Evolutionary conservation across 2,113 vertebrate genomes (phyloP), one percentile per base, ranked within the genome.

Genomic region (Podarcis muralis): DNA sequence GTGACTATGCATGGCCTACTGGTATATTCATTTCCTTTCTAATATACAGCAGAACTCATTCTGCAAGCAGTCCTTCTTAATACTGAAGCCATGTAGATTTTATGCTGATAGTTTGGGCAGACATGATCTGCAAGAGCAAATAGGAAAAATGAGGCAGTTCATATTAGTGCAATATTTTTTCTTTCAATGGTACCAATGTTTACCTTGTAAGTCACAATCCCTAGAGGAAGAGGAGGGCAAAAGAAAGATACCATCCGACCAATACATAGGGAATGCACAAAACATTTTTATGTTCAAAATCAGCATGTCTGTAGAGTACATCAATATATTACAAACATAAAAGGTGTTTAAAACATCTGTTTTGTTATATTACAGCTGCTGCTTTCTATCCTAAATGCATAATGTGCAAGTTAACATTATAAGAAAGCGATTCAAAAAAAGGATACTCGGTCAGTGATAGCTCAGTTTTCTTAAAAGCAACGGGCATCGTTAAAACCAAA

Each of bases 241-340:
- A 48, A 68, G 62, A 32, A 25, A 30, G 32, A 71, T 57, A 59
- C 16, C 30, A 87, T 23, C 76, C 25, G 32, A 13, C 11, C 18
- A 1, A 69, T 81, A 78, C 5, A 78, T 18, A 72, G 53, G 0
- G 4, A 48, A 30, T 74, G 8, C 9, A 32, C 68, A 72, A 35
- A 37, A 87, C 0, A 0, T 40, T n/a, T 2, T 8, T 65, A 79
- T 32, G 20, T 57, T 27, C 59, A 81, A 88, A 2, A 87, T 2
- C 0, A n/a, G 59, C 53, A 76, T 35, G 2, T 90, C 71, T 2
- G 12, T 5, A 43, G 25, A 3, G 0, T 48, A 30, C 0, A 87
- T 74, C 53, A 20, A n/a, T 35, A 80, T 9, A 9, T 84, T 30
- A 77, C 6, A 90, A 59, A 76, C 79, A 76, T 57, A 20, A 37